These are phyloP conservation scores for Archips xylosteana DNA, from an alignment of 2,888 invertebrate species.

Conservation along the genomic window DNA sequence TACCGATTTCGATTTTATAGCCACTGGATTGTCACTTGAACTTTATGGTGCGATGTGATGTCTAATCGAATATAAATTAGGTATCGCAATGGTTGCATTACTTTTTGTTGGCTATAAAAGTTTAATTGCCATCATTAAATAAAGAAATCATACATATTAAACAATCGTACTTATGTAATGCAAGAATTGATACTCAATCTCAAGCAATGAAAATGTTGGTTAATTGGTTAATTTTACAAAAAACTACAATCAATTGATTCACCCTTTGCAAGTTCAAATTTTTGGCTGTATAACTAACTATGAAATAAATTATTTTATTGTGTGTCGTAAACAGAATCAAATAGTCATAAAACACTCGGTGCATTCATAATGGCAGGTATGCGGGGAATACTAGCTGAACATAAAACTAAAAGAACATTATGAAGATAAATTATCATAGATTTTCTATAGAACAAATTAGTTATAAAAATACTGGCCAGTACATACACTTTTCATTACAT, in stretches of 20 bases:
- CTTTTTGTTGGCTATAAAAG: slow-evolving; percentile 23
- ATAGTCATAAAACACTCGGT: neutral
- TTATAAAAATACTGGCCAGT: neutral
- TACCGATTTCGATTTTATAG: slow-evolving; percentile 57
- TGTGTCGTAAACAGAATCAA: neutral
- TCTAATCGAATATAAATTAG: slow-evolving; percentile 63
- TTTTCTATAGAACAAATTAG: neutral
- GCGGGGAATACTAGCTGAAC: neutral
- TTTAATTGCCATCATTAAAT: slow-evolving; percentile 1
- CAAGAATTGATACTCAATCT: neutral
- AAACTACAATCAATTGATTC: neutral
- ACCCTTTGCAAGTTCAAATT: neutral
- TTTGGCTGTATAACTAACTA: neutral
- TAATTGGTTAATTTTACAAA: neutral
- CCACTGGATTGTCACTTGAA: slow-evolving; percentile 49
- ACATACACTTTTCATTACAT: neutral
- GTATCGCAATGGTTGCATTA: slow-evolving; percentile 27
- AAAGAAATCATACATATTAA: neutral
- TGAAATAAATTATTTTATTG: neutral
- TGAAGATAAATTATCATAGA: neutral
- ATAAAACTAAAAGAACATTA: neutral
- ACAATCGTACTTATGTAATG: neutral
- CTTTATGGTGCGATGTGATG: slow-evolving; percentile 72
- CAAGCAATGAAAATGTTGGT: neutral
- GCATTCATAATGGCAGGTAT: too few species aligned